phyloP scores from a whole-genome alignment of 2,888 invertebrate genomes.

The Phlogophora meticulosa region DNA sequence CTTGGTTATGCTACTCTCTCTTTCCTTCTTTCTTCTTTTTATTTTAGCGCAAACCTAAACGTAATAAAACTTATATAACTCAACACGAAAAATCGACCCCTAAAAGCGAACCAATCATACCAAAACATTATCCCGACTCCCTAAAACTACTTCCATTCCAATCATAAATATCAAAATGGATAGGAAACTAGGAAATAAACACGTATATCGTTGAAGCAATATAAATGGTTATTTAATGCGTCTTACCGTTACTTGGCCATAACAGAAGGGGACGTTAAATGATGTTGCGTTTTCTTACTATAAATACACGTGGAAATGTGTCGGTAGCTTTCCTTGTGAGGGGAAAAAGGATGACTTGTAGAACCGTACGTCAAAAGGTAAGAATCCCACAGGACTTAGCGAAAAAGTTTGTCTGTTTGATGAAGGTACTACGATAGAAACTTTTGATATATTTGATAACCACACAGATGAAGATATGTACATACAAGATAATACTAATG shows the following conservation, averaged over 20 bases:
- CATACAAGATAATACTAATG: too few relatives aligned
- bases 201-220: slow-evolving; percentile 66
- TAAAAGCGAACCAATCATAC: background rate
- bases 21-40: too few relatives aligned
- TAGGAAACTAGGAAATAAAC: slow-evolving; percentile 48
- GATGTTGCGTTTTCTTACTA: slow-evolving; percentile 55
- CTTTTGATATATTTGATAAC: background rate
- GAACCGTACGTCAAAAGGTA: slow-evolving; percentile 30
- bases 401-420: background rate
- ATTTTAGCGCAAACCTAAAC: slow-evolving; percentile 1
- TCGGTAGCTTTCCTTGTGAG: slow-evolving; percentile 2
- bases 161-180: slow-evolving; percentile 57
- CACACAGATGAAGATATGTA: too few relatives aligned
- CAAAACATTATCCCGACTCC: slow-evolving; percentile 21
- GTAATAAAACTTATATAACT: background rate
- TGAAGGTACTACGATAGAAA: background rate
- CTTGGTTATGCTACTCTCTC: background rate
- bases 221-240: slow-evolving; percentile 78
- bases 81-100: background rate
- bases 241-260: slow-evolving; percentile 52
- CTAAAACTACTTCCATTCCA: slow-evolving; percentile 36
- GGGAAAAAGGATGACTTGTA: slow-evolving; percentile 11
- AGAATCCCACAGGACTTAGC: background rate
- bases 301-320: slow-evolving; percentile 22
- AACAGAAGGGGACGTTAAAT: slow-evolving; percentile 56